Conservation (phyloP, 2,888 invertebrate genomes). For the Stratiomys singularior region DNA sequence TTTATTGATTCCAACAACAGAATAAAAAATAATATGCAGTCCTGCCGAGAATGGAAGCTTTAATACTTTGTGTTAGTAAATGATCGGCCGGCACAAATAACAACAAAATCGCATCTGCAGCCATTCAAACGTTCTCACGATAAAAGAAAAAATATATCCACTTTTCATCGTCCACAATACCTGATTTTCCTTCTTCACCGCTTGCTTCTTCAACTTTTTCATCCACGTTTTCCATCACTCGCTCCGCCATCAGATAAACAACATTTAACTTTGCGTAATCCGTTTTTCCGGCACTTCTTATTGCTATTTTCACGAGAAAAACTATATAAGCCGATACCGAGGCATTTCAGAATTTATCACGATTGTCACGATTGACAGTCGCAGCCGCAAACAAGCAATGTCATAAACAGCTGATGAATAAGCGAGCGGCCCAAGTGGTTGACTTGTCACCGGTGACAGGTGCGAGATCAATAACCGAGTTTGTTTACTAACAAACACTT, state of each 20-base stretch:
- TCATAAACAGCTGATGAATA: slow-evolving; percentile 16
- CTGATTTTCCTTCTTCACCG: slow-evolving; percentile 45
- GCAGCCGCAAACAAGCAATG: not conserved
- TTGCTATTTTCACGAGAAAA: slow-evolving; percentile 23
- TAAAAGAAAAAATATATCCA: no score
- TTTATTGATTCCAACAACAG: no score
- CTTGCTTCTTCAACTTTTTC: slow-evolving; percentile 48
- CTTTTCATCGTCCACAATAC: not conserved
- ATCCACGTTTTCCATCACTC: slow-evolving; percentile 51
- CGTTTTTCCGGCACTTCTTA: slow-evolving; percentile 13
- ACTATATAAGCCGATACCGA: slow-evolving; percentile 10
- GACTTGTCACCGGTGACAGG: not conserved
- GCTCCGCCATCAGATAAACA: slow-evolving; percentile 37
- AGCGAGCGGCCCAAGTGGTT: slow-evolving; percentile 2
- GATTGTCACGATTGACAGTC: not conserved
- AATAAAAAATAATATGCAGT: no score
- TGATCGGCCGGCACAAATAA: not conserved
- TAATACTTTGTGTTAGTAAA: no score
- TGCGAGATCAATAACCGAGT: slow-evolving; percentile 24
- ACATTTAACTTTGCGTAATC: slow-evolving; percentile 39
- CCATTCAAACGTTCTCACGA: no score
- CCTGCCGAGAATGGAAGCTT: no score
- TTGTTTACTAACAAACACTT: slow-evolving; percentile 45
- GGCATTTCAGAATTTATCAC: slow-evolving; percentile 7
- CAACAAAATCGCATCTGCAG: not conserved